Conservation (phyloP, 30 jellyfish, hydroid and myxozoan genomes). For the Chironex yamaguchii region DNA sequence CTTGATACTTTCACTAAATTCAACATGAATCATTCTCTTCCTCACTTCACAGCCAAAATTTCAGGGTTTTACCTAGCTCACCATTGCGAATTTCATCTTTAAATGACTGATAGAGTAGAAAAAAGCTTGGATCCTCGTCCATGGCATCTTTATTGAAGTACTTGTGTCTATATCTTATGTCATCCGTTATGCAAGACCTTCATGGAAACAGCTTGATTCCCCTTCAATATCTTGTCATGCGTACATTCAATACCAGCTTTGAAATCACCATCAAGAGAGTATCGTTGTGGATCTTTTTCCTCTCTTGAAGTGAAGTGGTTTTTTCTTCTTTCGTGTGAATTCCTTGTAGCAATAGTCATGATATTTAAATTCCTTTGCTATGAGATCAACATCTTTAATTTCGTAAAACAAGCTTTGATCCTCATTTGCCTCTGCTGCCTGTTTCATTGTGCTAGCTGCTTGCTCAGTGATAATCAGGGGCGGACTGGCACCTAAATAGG, state of each 20-base stretch:
- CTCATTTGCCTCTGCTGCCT: neutral
- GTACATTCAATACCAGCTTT: neutral
- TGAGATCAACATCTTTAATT: conserved; percentile 4
- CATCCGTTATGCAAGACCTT: conserved; percentile 7
- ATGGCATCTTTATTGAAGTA: too few species aligned
- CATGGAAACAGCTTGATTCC: conserved; percentile 32
- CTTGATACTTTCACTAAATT: too few species aligned
- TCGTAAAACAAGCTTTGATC: neutral
- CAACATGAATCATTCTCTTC: too few species aligned
- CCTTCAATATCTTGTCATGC: neutral
- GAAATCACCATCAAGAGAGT: neutral
- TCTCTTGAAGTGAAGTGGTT: neutral
- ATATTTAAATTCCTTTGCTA: neutral
- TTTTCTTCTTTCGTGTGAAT: neutral
- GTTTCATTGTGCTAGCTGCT: neutral
- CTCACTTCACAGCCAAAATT: too few species aligned
- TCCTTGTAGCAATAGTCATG: conserved; percentile 10
- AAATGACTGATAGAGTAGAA: too few species aligned
- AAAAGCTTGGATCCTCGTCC: too few species aligned
- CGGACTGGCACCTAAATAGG: too few species aligned
- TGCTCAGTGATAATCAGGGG: conserved; percentile 1
- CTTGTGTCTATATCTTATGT: conserved; percentile 14
- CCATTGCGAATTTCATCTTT: too few species aligned
- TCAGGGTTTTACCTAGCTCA: too few species aligned
- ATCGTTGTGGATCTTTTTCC: neutral